Base-by-base conservation (phyloP, 2,113 vertebrate species). In the Crocuta crocuta region DNA sequence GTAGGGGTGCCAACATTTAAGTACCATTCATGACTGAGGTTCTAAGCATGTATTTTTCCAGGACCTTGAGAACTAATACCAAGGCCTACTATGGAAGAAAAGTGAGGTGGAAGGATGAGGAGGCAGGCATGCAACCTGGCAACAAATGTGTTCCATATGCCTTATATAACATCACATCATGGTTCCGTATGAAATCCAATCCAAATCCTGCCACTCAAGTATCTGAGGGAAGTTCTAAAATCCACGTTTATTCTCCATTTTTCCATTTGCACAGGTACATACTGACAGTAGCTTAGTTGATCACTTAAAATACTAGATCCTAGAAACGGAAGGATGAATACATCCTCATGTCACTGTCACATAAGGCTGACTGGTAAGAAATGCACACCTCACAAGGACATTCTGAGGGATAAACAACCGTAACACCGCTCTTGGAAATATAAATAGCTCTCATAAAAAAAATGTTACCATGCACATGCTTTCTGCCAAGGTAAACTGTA, bases 401-500 rank as follows among this genome's bases (percentile, higher is more conserved):
- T 76, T 96, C 71, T 70, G 79, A 95, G 79, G 55, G 55, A 86
- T 97, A 93, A 94, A 76, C 81, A 91, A 24, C 24, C 26, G 55
- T 89, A 83, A 82, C 39, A 55, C 9, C 43, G 86, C 79, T 97
- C 96, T 91, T 93, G 50, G 93, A 97, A 96, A 91, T 95, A 95
- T 78, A 97, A 97, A 95, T 80, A 87, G 50, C 89, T 86, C 89
- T 87, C 94, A 93, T 93, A 87, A 96, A 97, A 97, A 89, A 89
- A 95, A 91, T 48, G 73, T 76, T 83, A 65, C 91, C 6, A 26
- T 89, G 93, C 91, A 55, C 70, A 73, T 84, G 93, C 91, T 97
- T 97, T 95, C 94, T 97, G 91, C 85, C 85, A 97, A 95, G 85
- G 89, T 89, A 97, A 94, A 95, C 91, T 90, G 68, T 83, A 94